These are phyloP conservation scores for Pelecanus crispus DNA, from an alignment of 2,113 vertebrate species.

Conservation along the genomic window DNA sequence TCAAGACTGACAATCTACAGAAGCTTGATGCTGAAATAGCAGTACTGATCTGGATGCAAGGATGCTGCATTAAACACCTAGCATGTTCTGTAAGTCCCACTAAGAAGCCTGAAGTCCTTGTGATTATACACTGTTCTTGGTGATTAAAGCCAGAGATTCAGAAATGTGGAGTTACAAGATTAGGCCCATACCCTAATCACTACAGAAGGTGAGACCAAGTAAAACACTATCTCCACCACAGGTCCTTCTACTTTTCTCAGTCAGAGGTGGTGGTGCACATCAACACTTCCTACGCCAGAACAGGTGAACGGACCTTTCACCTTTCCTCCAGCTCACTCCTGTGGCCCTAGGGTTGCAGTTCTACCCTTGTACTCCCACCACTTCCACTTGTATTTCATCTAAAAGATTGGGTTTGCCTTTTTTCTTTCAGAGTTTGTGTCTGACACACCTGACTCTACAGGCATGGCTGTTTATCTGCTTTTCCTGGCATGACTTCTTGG, in stretches of 20 bases:
- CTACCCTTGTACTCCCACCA: neutral
- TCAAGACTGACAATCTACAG: neutral
- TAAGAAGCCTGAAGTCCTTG: neutral
- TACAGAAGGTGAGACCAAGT: neutral
- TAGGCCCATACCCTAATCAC: neutral
- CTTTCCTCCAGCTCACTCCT: neutral
- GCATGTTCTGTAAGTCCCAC: neutral
- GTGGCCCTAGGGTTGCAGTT: neutral
- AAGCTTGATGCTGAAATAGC: neutral
- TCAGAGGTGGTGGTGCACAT: neutral
- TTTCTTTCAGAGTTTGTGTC: neutral
- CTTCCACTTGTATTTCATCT: neutral
- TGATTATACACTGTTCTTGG: neutral
- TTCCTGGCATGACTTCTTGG: neutral
- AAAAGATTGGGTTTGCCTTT: neutral
- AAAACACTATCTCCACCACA: neutral
- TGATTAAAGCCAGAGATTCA: neutral
- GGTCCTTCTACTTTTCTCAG: neutral
- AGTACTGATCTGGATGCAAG: neutral
- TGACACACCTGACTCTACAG: neutral
- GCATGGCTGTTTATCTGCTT: neutral
- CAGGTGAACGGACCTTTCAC: neutral
- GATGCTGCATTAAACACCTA: neutral
- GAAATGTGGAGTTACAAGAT: neutral
- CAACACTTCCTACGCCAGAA: neutral